Evolutionary conservation across 2,888 invertebrate species (phyloP).

Genomic region (Phymatocera aterrima): DNA sequence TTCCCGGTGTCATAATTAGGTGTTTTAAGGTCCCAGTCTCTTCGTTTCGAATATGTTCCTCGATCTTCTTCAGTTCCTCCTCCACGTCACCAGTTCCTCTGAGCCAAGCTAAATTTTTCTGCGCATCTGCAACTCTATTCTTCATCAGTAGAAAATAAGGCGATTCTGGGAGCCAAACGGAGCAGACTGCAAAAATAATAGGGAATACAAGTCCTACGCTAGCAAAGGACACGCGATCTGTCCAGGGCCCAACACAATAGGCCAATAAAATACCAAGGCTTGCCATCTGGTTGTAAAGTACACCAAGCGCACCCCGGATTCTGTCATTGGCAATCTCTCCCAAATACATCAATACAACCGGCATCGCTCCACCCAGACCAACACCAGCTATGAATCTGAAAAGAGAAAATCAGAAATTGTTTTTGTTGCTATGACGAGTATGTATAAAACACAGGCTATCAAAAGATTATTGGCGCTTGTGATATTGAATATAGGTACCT

Average conservation of each 20-base stretch:
- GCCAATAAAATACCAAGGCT: conserved; percentile 46
- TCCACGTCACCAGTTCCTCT: conserved; percentile 32
- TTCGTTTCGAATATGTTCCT: conserved; percentile 21
- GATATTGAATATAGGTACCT: conserved; percentile 34
- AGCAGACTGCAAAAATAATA: conserved; percentile 20
- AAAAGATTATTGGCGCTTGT: too few species aligned
- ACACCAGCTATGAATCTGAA: conserved; percentile 51
- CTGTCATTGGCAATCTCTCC: conserved; percentile 55
- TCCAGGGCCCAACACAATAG: conserved; percentile 43
- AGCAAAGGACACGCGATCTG: conserved; percentile 31
- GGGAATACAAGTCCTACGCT: conserved; percentile 36
- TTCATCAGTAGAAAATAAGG: conserved; percentile 53
- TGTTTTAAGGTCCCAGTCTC: conserved; percentile 43
- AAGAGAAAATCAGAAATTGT: neutral
- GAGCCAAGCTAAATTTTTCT: conserved; percentile 48
- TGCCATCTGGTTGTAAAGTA: conserved; percentile 9
- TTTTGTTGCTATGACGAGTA: neutral
- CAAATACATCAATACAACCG: conserved; percentile 51
- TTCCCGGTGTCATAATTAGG: conserved; percentile 35
- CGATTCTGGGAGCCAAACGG: conserved; percentile 55
- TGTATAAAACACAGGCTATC: neutral
- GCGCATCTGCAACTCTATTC: conserved; percentile 19
- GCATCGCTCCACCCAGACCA: conserved; percentile 47
- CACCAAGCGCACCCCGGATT: conserved; percentile 52
- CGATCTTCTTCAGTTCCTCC: conserved; percentile 46